Evolutionary conservation across 30 jellyfish, hydroid and myxozoan species (phyloP), one percentile per base, ranked within the genome.

Genomic region (Mastigias papua): DNA sequence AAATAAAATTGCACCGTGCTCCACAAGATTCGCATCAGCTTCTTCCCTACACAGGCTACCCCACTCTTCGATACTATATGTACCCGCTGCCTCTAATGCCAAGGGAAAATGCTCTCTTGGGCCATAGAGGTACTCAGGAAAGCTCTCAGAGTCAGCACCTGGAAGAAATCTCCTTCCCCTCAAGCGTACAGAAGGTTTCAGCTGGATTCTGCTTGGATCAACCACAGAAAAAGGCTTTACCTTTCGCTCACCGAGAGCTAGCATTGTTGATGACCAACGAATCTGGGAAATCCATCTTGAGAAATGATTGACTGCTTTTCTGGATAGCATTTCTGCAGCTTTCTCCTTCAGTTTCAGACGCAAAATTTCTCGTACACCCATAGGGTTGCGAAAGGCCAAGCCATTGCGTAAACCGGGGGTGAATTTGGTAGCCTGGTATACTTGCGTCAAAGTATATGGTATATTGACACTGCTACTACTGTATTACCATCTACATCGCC

Each of bases 1-100:
- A 61, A 93, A 70, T 54, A 93, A 67, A 2, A 93, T 80, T 23
- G 98, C 98, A 29, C 96, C 90, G 58, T 62, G 49, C 32, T 37
- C 42, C 10, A 66, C 10, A 70, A 90, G 76, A 69, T 54, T 73
- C 26, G 73, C 87, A 48, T 81, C 97, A 17, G 81, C 64, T 30
- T 76, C 86, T 26, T 68, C 78, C 37, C 92, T 72, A 83, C 89
- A 89, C 9, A 60, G 54, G 42, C 68, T 80, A n/a, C 87, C 97
- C 84, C 81, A 50, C 0, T 78, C 92, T 21, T 70, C 80, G 57
- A 78, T 62, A 34, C 72, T 69, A 48, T 70, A 48, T 37, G 61
- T 58, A 25, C 88, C 91, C 19, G 75, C 68, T 0, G 89, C 88
- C 34, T 66, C 68, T 6, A 90, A 72, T 5, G 90, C 91, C 50